Percentiles rank a stretch among this genome's conserved stretches.
phyloP scores from a whole-genome alignment of 2,888 invertebrate species.

The Cordilura impudica region DNA sequence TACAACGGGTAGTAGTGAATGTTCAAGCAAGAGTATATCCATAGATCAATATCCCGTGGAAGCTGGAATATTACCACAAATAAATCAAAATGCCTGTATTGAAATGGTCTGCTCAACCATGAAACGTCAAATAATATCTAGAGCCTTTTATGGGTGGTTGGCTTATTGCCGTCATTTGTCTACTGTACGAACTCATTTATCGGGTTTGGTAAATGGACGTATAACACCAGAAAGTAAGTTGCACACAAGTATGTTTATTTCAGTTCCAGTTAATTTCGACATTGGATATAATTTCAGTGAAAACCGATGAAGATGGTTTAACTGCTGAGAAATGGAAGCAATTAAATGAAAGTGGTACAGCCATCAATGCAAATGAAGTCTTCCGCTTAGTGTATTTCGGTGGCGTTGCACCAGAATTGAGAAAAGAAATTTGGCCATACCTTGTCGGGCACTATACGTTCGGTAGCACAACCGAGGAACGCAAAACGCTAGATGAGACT shows the following conservation, averaged over 20 bases:
- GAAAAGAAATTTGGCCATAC: constrained; percentile 92
- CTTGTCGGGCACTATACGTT: constrained; percentile 87
- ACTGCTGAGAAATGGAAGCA: constrained; percentile 87
- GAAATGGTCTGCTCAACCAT: constrained; percentile 95
- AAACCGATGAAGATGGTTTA: constrained; percentile 84
- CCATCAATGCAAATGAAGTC: constrained; percentile 85
- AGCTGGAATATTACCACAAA: constrained; percentile 71
- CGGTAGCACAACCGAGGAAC: constrained; percentile 84
- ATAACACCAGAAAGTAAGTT: constrained; percentile 82
- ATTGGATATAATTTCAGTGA: constrained; percentile 77
- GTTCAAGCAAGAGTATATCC: constrained; percentile 80
- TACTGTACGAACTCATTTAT: constrained; percentile 94
- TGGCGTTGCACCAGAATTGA: constrained; percentile 88
- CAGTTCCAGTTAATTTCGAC: not conserved
- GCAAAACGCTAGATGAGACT: constrained; percentile 82
- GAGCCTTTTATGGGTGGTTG: constrained; percentile 98
- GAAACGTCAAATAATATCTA: constrained; percentile 95
- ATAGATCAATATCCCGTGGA: constrained; percentile 78
- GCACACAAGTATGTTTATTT: no score
- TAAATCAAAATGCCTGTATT: constrained; percentile 81
- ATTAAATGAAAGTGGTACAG: constrained; percentile 82
- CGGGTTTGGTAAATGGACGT: constrained; percentile 88
- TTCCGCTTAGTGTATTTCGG: constrained; percentile 92
- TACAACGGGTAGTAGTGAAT: constrained; percentile 82
- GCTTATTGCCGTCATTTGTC: constrained; percentile 95